phyloP scores from a whole-genome alignment of 2,113 vertebrate species.

The Stomatorhinus ivindoensis region DNA sequence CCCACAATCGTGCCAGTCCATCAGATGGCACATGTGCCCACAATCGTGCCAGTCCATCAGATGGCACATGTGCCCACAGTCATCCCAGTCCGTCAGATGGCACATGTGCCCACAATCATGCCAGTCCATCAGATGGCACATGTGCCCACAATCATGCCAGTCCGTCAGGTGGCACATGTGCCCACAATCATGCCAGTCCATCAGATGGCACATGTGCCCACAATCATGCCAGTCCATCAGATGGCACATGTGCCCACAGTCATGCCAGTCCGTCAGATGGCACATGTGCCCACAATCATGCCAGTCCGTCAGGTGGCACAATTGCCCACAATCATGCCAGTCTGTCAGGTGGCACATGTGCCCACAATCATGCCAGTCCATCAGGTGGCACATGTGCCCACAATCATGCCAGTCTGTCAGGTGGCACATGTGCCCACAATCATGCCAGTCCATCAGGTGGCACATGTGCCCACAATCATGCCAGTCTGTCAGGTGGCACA shows the following conservation, averaged over 20 bases:
- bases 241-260: no score
- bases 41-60: no score
- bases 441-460: background rate
- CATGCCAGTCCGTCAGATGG: no score
- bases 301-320: background rate
- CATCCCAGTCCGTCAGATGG: background rate
- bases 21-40: no score
- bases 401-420: background rate
- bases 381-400: background rate
- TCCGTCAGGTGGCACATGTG: no score
- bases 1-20: no score
- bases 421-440: background rate
- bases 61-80: background rate
- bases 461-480: background rate
- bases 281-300: no score
- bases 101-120: background rate
- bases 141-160: background rate
- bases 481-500: background rate
- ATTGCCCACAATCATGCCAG: background rate
- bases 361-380: background rate
- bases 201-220: no score
- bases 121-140: background rate
- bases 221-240: no score
- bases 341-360: background rate
- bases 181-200: no score